A percentile compares a stretch with the other conserved stretches of the same genome.
phyloP scores from a whole-genome alignment of 2,113 vertebrate species.

The Pteruthius melanotis region DNA sequence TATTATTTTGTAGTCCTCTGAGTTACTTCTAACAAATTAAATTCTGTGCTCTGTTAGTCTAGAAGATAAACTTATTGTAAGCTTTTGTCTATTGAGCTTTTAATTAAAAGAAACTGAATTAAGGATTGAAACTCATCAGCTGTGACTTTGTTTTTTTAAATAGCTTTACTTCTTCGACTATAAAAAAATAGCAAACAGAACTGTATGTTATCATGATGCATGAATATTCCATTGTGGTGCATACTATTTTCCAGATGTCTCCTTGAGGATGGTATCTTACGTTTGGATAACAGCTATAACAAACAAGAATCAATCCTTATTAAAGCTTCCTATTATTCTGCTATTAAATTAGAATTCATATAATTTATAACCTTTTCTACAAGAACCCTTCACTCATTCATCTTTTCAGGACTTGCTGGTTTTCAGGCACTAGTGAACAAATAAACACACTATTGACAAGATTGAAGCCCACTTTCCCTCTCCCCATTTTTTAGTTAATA shows the following conservation, averaged over 20 bases:
- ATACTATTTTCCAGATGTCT: neutral
- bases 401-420: neutral
- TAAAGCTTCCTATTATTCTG: neutral
- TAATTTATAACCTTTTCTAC: neutral
- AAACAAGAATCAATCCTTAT: neutral
- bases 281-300: neutral
- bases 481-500: neutral
- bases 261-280: neutral
- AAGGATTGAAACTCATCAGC: slow-evolving; percentile 28
- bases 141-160: slow-evolving; percentile 33
- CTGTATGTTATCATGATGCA: neutral
- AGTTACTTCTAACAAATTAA: slow-evolving; percentile 33
- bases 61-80: slow-evolving; percentile 48
- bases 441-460: neutral
- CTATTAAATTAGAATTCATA: neutral
- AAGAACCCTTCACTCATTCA: neutral
- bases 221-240: neutral
- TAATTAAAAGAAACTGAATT: slow-evolving; percentile 59
- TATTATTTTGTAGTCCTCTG: neutral
- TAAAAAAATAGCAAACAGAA: slow-evolving; percentile 10
- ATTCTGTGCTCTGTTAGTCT: slow-evolving; percentile 35
- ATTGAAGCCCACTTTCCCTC: neutral
- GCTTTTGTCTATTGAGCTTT: slow-evolving; percentile 46
- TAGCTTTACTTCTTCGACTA: slow-evolving; percentile 8
- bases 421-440: neutral